Evolutionary conservation across 2,113 vertebrate genomes (phyloP), one percentile per base, ranked within the genome.

Genomic region (Chaetodon auriga): DNA sequence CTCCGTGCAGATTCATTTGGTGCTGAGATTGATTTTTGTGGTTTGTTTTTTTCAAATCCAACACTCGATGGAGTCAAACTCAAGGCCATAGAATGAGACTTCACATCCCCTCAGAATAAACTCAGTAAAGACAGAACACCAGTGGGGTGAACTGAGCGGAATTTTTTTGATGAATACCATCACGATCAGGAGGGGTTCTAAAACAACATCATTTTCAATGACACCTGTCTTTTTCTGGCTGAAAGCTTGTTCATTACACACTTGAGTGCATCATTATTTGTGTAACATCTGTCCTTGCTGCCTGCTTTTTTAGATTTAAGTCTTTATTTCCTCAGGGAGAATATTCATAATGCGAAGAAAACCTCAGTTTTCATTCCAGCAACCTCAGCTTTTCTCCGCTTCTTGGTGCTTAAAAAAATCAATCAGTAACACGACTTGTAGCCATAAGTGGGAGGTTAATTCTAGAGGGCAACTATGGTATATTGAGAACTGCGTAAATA

Each of bases 401-500:
- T 51, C 23, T 58, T 78, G 18, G 54, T 36, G 16, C n/a, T 64
- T 66, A 43, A 55, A 45, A 30, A 75, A 62, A 23, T 15, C 9
- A 45, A 19, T 71, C 16, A 0, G 15, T 41, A 70, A n/a, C 1
- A 16, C 6, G 53, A 11, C 13, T 0, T n/a, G 48, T 36, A 45
- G 36, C 55, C 14, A 16, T 9, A 14, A 70, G 54, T 66, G 18
- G 30, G 43, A 38, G 66, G 53, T 82, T 54, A 51, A 78, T 72
- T 75, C 41, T 68, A 71, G 73, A 57, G 36, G 49, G 21, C 19
- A 51, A 73, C 58, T 63, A 23, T 35, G 70, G 73, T 49, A 13
- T 68, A 72, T 9, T 66, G 21, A 61, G 55, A 49, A 41, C 71
- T 71, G 25, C 63, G 5, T 73, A 82, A 91, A 93, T 90, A 77